Evolutionary conservation across 2,888 invertebrate species (phyloP).

Genomic region (Azorinus chamasolen): DNA sequence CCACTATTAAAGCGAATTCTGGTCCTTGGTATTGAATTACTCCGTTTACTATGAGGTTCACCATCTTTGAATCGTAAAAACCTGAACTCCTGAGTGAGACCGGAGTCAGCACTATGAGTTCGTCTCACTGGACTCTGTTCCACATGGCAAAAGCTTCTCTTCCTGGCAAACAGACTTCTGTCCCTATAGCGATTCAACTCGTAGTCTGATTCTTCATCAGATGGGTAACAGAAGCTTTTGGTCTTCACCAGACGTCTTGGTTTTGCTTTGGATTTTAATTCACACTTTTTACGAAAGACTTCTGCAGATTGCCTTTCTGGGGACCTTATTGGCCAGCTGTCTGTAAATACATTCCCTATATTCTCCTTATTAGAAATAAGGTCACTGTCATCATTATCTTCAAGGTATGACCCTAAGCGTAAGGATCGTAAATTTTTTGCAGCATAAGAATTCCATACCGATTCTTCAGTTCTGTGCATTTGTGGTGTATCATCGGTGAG

Average conservation of each 20-base stretch:
- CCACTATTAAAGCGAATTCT: conserved; percentile 61
- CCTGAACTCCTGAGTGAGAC: conserved; percentile 70
- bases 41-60: conserved; percentile 69
- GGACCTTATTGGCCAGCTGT: not conserved
- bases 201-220: conserved; percentile 68
- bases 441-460: conserved; percentile 80
- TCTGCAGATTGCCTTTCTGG: no score
- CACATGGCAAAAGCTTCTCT: conserved; percentile 62
- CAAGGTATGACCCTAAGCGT: conserved; percentile 75
- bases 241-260: conserved; percentile 52
- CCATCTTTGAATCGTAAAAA: conserved; percentile 62
- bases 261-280: conserved; percentile 17
- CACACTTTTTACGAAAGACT: not conserved
- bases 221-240: conserved; percentile 66
- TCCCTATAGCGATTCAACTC: conserved; percentile 28
- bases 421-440: conserved; percentile 79
- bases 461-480: conserved; percentile 77
- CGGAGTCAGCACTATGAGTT: conserved; percentile 56
- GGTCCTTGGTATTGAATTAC: conserved; percentile 55
- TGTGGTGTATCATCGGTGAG: conserved; percentile 78
- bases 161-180: conserved; percentile 47
- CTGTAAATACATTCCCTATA: conserved; percentile 1
- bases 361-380: conserved; percentile 44
- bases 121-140: conserved; percentile 61
- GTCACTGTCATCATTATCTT: conserved; percentile 70